Evolutionary conservation across 2,797 vertebrate species (phyloP).

Genomic region (Poecilia picta): DNA sequence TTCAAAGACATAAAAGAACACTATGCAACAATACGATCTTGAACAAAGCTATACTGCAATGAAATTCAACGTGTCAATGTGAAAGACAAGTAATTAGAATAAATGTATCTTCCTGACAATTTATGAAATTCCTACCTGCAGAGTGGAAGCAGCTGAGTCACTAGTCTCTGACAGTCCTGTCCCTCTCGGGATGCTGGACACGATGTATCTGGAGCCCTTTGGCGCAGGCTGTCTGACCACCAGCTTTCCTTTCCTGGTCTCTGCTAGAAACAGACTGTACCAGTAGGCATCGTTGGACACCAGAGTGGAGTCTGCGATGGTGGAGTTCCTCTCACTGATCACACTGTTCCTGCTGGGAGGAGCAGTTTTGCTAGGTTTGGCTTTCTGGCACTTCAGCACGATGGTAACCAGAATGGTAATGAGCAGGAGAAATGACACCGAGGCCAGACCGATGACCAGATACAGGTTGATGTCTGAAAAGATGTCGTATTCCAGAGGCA

Average conservation of each 20-base stretch:
- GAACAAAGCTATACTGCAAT: constrained; percentile 42
- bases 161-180: constrained; percentile 68
- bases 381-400: constrained; percentile 71
- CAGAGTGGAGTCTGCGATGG: constrained; percentile 66
- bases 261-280: constrained; percentile 70
- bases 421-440: constrained; percentile 73
- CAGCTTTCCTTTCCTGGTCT: constrained; percentile 68
- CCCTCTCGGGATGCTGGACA: constrained; percentile 72
- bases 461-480: constrained; percentile 74
- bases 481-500: constrained; percentile 58
- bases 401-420: constrained; percentile 72
- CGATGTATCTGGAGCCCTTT: constrained; percentile 72
- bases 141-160: constrained; percentile 57
- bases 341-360: constrained; percentile 66
- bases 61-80: background rate
- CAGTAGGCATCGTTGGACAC: constrained; percentile 72
- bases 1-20: background rate
- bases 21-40: background rate
- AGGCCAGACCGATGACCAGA: constrained; percentile 71
- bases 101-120: background rate
- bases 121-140: constrained; percentile 8
- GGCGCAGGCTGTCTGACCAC: constrained; percentile 27
- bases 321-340: constrained; percentile 69
- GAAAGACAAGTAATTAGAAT: background rate
- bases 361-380: constrained; percentile 56